Conservation (phyloP, 2,888 invertebrate genomes). For the Dromius quadrimaculatus region DNA sequence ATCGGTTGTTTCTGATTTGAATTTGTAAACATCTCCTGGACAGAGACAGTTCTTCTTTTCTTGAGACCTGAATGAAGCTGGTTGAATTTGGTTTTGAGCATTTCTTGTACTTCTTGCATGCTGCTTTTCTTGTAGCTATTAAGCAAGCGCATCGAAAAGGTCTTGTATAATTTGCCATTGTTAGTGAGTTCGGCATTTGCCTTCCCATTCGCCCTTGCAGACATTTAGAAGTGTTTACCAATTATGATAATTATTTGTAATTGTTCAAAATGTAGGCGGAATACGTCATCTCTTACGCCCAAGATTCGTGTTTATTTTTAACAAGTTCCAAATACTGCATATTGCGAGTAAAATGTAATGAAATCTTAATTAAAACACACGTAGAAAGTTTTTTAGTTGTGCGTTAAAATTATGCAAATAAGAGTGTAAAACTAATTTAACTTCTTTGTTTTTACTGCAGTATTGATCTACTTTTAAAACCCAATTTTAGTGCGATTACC, state of each 20-base stretch:
- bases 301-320: conserved; percentile 36
- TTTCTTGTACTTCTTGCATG: conserved; percentile 78
- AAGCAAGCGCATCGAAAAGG: conserved; percentile 48
- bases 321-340: conserved; percentile 18
- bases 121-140: conserved; percentile 64
- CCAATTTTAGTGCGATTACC: not conserved
- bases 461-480: conserved; percentile 5
- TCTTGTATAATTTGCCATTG: conserved; percentile 52
- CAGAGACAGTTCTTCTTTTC: conserved; percentile 75
- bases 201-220: conserved; percentile 38
- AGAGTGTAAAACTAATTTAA: conserved; percentile 22
- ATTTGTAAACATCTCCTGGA: conserved; percentile 74
- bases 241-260: conserved; percentile 40
- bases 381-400: conserved; percentile 32
- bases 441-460: conserved; percentile 20
- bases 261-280: conserved; percentile 41
- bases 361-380: conserved; percentile 30
- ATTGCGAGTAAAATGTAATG: conserved; percentile 8
- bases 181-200: conserved; percentile 41
- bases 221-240: conserved; percentile 34
- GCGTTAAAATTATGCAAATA: conserved; percentile 31
- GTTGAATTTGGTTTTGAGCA: conserved; percentile 74
- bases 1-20: conserved; percentile 69
- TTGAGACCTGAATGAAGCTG: conserved; percentile 78
- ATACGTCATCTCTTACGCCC: conserved; percentile 39